These are phyloP conservation scores for Ferrisia virgata DNA, from an alignment of 2,888 invertebrate genomes.

Conservation along the genomic window DNA sequence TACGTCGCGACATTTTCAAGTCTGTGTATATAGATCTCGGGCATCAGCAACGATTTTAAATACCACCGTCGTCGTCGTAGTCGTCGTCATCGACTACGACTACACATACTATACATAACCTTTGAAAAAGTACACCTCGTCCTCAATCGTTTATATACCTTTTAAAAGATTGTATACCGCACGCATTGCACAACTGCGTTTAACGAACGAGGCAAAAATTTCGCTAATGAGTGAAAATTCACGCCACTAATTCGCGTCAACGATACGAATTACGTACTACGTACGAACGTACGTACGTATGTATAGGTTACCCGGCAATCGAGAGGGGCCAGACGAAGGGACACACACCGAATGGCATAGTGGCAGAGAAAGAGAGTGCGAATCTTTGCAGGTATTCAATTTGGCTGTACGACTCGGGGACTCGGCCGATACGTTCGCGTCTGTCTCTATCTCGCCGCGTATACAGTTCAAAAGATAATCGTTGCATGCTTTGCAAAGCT, in stretches of 20 bases:
- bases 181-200: no score
- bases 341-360: neutral
- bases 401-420: no score
- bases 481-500: constrained; percentile 40
- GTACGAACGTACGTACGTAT: no score
- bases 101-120: no score
- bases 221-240: neutral
- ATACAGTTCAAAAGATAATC: constrained; percentile 35
- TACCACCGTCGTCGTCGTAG: neutral
- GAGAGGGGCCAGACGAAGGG: no score
- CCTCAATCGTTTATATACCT: no score
- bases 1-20: constrained; percentile 5
- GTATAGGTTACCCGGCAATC: no score
- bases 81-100: no score
- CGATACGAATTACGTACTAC: neutral
- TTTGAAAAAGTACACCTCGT: neutral
- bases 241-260: neutral
- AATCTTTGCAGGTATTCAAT: neutral
- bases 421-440: neutral
- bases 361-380: neutral
- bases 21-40: neutral
- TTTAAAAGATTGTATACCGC: no score
- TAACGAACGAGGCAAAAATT: neutral
- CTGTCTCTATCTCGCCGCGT: constrained; percentile 16
- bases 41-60: neutral